Percentiles rank a stretch among this genome's conserved stretches.
Conservation (phyloP, 2,888 invertebrate species). For the Tenthredo notha region DNA sequence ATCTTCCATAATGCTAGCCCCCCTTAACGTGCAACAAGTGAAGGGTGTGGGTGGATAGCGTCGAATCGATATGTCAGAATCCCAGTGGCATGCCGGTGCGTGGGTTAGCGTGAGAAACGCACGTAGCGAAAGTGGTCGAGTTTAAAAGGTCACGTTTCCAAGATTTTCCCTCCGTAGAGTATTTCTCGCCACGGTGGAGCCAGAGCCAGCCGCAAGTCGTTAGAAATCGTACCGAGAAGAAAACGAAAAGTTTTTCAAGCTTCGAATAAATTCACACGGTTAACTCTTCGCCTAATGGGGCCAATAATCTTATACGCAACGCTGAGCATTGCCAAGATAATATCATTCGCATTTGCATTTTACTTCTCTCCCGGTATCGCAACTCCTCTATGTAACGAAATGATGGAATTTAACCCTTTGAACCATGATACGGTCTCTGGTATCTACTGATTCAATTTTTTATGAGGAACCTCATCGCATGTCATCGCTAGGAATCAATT, state of each 20-base stretch:
- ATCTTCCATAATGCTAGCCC: slow-evolving; percentile 21
- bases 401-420: not conserved
- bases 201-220: not conserved
- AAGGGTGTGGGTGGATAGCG: slow-evolving; percentile 9
- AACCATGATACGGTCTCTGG: not conserved
- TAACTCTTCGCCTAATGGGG: not conserved
- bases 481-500: not conserved
- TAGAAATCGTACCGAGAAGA: slow-evolving; percentile 30
- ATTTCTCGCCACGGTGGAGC: not conserved
- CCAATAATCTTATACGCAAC: not conserved
- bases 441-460: not conserved
- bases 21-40: slow-evolving; percentile 46
- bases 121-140: slow-evolving; percentile 68
- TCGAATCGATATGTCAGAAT: slow-evolving; percentile 55
- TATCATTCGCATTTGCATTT: slow-evolving; percentile 1
- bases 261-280: slow-evolving; percentile 35
- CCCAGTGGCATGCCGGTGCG: slow-evolving; percentile 55
- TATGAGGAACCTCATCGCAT: slow-evolving; percentile 1
- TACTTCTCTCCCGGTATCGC: not conserved
- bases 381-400: not conserved
- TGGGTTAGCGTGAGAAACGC: slow-evolving; percentile 58
- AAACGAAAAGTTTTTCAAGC: slow-evolving; percentile 18
- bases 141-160: slow-evolving; percentile 74
- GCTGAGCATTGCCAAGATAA: not conserved
- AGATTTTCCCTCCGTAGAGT: slow-evolving; percentile 64